Evolutionary conservation across 2,113 vertebrate species (phyloP), one percentile per base, ranked within the genome.

Genomic region (Hypocryptadius cinnamomeus): DNA sequence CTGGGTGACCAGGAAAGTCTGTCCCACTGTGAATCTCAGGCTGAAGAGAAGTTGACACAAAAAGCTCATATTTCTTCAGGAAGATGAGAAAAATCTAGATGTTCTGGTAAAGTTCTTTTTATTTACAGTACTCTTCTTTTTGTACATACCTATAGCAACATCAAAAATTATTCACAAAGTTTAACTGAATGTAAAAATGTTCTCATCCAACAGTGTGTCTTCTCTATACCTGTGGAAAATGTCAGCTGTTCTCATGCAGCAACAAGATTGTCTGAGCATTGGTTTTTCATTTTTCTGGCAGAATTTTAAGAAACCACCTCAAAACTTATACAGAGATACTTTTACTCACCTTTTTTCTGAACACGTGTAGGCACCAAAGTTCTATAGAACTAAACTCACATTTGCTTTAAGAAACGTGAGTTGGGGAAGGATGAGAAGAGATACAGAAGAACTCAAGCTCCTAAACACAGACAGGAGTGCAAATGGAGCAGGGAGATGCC

Each of bases 231-330:
- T 87, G 69, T 85, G 73, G 82, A 93, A 94, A 96, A 94, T 3
- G 35, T n/a, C 76, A 87, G 30, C 73, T 83, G 50, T 82, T 87
- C 79, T 83, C 96, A 89, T 47, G 79, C 77, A 94, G 90, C 92
- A 92, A 94, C 82, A 35, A 94, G 97, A 98, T 97, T 98, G 98
- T 98, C 98, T 97, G 90, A 97, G 98, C 97, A 97, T 56, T 76
- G 77, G 7, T 68, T 85, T 96, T 95, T 78, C 91, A 33, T 86
- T 95, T 93, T 95, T 61, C 93, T 82, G 64, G 79, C 48, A 96
- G 64, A 71, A 66, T 88, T 87, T 91, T 82, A 80, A 39, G 78
- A 84, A 95, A 74, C 65, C 91, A 82, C 31, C 61, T 93, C 83
- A 47, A 82, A 89, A 94, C 24, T 44, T 18, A 30, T 72, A 89